Evolutionary conservation across 2,888 invertebrate species (phyloP), one percentile per base, ranked within the genome.

Genomic region (Melinaea marsaeus): DNA sequence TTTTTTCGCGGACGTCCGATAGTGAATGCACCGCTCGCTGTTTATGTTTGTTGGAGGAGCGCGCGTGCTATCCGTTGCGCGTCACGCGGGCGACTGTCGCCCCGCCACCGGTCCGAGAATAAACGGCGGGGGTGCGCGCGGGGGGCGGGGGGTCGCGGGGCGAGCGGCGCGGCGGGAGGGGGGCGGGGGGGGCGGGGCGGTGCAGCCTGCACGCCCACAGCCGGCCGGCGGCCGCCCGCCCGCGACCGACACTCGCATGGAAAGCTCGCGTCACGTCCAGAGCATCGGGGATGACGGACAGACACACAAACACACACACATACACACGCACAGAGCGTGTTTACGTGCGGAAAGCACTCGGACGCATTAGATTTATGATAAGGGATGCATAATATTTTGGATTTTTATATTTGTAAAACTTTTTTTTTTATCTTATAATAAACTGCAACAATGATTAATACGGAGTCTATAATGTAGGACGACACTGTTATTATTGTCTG

Each of bases 1-100:
- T 80, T 80, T 77, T 80, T 83, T 77, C 80, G 66, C 64, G 61
- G 64, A 69, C 80, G 87, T 85, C 83, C 85, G 83, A 80, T 81
- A 76, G 79, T 74, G 75, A 78, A 88, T 89, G 89, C 89, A 89
- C 87, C 88, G 51, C 51, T 86, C 84, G 83, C 78, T 79, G 84
- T 76, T 71, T 77, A 79, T 77, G 78, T 72, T 72, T 73, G 72
- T 60, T 64, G 71, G 72, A 74, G 62, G 61, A 69, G 82, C 84
- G 83, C 85, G 84, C 88, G 89, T 86, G 81, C 77, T 80, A 75
- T 79, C 79, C 71, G 77, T 73, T 74, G 79, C 88, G 88, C 88
- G 88, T 85, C 86, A 88, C 89, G 88, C 89, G 90, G 84, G 83
- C 85, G 89, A 90, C 85, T 87, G 87, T 80, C 84, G 85, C 81